These are phyloP conservation scores for Glossophaga mutica DNA, from an alignment of 2,797 vertebrate species.

Conservation along the genomic window DNA sequence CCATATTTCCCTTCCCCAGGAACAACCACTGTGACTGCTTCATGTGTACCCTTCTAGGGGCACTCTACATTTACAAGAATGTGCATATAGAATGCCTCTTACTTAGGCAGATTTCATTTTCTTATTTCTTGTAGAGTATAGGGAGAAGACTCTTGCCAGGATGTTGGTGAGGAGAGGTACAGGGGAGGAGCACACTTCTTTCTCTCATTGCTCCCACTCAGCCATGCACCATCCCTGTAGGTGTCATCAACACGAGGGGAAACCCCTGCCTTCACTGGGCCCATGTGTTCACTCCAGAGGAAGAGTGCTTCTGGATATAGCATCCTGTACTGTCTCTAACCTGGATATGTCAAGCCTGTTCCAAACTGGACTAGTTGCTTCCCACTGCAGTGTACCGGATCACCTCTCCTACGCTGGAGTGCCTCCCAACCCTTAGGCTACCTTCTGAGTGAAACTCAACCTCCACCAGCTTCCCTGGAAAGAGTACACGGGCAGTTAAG, in stretches of 20 bases:
- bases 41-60: background rate
- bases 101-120: background rate
- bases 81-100: background rate
- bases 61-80: background rate
- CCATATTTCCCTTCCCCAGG: background rate
- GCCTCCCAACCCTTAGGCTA: background rate
- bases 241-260: background rate
- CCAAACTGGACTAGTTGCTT: background rate
- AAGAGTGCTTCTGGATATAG: background rate
- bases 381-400: background rate
- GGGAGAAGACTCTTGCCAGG: background rate
- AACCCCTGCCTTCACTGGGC: background rate
- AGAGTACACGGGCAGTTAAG: background rate
- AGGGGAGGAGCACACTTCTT: background rate
- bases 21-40: background rate
- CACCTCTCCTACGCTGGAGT: background rate
- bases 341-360: background rate
- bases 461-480: background rate
- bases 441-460: background rate
- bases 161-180: background rate
- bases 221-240: background rate
- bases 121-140: background rate
- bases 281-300: background rate
- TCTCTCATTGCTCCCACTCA: background rate
- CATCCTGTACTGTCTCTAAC: background rate